A percentile compares a stretch with the other conserved stretches of the same genome.
Evolutionary conservation across 2,797 vertebrate genomes (phyloP).

Genomic region (Cynopterus sphinx): DNA sequence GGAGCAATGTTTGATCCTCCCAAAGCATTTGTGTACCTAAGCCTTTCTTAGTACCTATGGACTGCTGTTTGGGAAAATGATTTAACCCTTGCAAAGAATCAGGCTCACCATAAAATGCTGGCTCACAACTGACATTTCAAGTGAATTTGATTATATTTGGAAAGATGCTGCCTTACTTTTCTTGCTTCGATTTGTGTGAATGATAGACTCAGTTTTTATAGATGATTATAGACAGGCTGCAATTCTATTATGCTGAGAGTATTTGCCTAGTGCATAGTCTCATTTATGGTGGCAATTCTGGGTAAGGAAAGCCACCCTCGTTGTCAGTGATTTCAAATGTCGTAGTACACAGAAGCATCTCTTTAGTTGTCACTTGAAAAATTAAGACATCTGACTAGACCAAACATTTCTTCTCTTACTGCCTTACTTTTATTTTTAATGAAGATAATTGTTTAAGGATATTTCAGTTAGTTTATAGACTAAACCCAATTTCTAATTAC

Average conservation of each 20-base stretch:
- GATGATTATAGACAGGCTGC: background rate
- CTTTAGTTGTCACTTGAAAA: background rate
- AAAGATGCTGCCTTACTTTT: background rate
- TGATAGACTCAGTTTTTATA: background rate
- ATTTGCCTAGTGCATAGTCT: background rate
- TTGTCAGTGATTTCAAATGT: background rate
- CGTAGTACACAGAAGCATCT: background rate
- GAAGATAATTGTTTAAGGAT: slow-evolving; percentile 50
- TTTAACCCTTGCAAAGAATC: background rate
- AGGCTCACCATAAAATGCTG: background rate
- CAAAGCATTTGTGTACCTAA: background rate
- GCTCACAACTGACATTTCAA: background rate
- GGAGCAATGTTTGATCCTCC: background rate
- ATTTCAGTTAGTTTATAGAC: slow-evolving; percentile 6
- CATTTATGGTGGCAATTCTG: background rate
- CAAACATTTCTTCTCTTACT: background rate
- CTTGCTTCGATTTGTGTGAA: background rate
- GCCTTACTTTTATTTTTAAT: background rate
- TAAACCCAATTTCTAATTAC: background rate
- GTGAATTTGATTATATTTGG: background rate
- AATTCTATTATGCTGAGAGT: background rate
- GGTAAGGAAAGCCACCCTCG: background rate
- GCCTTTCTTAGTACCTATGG: background rate
- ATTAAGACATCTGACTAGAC: background rate
- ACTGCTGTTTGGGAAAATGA: background rate